Conservation (phyloP, 2,888 invertebrate species). For the Hymenopus coronatus region DNA sequence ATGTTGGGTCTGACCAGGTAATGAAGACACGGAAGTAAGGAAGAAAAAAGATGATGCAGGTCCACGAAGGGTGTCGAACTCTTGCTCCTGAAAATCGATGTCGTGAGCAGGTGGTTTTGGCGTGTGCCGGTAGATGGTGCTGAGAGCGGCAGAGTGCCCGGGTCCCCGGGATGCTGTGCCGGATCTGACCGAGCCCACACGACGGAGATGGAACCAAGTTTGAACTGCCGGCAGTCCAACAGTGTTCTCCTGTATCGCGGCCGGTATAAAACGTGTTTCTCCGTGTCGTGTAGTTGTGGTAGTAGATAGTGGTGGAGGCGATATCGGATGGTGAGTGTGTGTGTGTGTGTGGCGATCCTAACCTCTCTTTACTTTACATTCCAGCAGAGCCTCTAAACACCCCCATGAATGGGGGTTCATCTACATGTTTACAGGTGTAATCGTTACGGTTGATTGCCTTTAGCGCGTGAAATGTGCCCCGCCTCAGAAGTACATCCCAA, state of each 20-base stretch:
- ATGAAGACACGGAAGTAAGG: no score
- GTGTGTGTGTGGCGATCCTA: not conserved
- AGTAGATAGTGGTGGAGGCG: not conserved
- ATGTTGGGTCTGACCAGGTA: no score
- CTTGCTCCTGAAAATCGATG: not conserved
- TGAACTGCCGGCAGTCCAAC: not conserved
- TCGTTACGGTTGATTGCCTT: no score
- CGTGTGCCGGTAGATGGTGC: not conserved
- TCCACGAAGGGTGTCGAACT: not conserved
- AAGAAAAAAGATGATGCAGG: no score
- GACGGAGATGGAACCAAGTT: not conserved
- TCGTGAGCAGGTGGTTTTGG: not conserved
- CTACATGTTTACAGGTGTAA: no score
- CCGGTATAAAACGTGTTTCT: not conserved
- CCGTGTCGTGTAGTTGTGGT: not conserved
- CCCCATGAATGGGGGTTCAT: no score
- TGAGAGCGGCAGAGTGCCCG: not conserved
- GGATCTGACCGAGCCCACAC: not conserved
- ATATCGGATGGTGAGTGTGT: not conserved
- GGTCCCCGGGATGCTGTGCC: not conserved
- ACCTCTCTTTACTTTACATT: not conserved
- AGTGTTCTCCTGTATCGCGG: constrained; percentile 19
- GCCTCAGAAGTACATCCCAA: no score
- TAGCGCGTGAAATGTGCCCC: no score
- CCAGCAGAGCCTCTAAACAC: not conserved